Percentiles rank a stretch among this genome's conserved stretches.
These are phyloP conservation scores for Mormoops blainvillei DNA, from an alignment of 2,113 vertebrate species.

Conservation along the genomic window DNA sequence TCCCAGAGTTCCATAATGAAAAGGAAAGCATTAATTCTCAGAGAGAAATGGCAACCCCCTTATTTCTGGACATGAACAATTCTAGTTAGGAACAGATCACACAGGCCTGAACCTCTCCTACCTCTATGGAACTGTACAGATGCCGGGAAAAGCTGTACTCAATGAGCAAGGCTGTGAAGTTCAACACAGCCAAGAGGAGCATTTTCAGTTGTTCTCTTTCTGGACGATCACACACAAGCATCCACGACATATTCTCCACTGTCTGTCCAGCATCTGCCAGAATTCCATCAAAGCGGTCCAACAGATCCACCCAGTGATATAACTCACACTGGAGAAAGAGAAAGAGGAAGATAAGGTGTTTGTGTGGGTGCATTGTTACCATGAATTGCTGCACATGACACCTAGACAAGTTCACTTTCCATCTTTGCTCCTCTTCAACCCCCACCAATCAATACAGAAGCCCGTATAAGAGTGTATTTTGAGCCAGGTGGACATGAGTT, in stretches of 20 bases:
- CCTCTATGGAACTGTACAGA: slow-evolving; percentile 98
- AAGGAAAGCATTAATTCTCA: not conserved
- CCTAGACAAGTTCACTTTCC: not conserved
- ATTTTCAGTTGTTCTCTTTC: slow-evolving; percentile 93
- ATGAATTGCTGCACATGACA: not conserved
- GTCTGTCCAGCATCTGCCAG: slow-evolving; percentile 94
- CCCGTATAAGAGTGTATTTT: not conserved
- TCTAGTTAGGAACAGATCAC: slow-evolving; percentile 7
- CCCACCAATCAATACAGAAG: not conserved
- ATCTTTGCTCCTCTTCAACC: not conserved
- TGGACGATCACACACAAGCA: slow-evolving; percentile 93
- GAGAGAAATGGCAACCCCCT: not conserved
- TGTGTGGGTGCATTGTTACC: not conserved
- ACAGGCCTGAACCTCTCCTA: slow-evolving; percentile 65
- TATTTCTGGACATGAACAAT: not conserved
- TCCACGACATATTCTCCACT: slow-evolving; percentile 96
- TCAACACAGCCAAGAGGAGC: slow-evolving; percentile 93
- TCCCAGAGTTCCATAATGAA: not conserved
- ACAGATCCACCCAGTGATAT: slow-evolving; percentile 97
- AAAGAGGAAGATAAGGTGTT: not conserved
- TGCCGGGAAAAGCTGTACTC: slow-evolving; percentile 98
- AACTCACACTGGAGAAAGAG: slow-evolving; percentile 88
- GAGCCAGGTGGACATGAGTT: not conserved
- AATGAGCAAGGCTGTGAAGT: slow-evolving; percentile 96
- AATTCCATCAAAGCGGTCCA: slow-evolving; percentile 96